phyloP scores from a whole-genome alignment of 2,797 vertebrate species.

The Lacerta bilineata region DNA sequence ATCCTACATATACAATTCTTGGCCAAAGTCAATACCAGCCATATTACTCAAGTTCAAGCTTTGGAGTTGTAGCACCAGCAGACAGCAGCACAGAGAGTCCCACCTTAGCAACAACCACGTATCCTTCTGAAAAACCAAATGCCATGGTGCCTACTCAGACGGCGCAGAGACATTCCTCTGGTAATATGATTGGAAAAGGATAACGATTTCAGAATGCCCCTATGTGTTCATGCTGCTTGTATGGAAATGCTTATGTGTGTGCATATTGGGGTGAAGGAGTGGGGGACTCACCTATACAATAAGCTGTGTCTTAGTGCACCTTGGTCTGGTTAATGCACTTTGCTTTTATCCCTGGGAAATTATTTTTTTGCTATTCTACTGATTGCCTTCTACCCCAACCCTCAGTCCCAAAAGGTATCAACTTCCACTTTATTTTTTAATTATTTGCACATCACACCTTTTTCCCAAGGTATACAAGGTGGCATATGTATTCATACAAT shows the following conservation, averaged over 20 bases:
- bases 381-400: not conserved
- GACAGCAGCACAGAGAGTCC: constrained; percentile 80
- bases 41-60: constrained; percentile 91
- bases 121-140: constrained; percentile 79
- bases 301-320: not conserved
- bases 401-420: not conserved
- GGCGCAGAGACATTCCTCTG: constrained; percentile 84
- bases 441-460: not conserved
- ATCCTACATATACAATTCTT: constrained; percentile 91
- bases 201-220: no score
- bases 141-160: constrained; percentile 65
- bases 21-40: constrained; percentile 93
- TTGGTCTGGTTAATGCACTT: not conserved
- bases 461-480: not conserved
- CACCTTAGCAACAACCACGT: constrained; percentile 77
- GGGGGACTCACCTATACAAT: not conserved
- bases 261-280: not conserved
- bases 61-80: constrained; percentile 84
- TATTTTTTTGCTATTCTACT: not conserved
- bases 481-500: not conserved
- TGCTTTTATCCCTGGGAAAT: not conserved
- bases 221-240: no score
- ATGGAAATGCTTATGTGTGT: not conserved
- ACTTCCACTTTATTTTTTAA: not conserved
- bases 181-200: constrained; percentile 70